Evolutionary conservation across 2,113 vertebrate genomes (phyloP).

Genomic region (Erpornis zantholeuca): DNA sequence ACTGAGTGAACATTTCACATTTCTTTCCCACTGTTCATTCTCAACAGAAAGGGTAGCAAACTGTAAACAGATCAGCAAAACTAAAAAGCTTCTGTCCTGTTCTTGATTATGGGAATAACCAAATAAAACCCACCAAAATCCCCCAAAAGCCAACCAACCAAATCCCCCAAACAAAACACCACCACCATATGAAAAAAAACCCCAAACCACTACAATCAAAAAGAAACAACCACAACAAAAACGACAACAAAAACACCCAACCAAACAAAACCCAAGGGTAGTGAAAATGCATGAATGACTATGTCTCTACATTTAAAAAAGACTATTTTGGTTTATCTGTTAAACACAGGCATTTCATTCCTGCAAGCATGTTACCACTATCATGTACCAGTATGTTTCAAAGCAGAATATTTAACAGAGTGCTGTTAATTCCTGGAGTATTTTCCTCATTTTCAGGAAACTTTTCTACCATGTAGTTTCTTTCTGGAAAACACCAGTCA

Average conservation of each 20-base stretch:
- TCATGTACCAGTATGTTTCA: background rate
- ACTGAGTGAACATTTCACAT: background rate
- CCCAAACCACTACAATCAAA: background rate
- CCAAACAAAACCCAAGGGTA: background rate
- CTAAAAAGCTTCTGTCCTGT: background rate
- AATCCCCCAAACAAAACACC: background rate
- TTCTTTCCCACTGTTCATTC: background rate
- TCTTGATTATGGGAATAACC: background rate
- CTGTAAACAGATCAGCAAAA: background rate
- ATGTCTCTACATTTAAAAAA: background rate
- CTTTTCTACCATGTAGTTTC: background rate
- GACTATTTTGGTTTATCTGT: background rate
- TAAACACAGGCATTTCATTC: background rate
- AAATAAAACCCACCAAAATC: fast-evolving
- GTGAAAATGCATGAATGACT: background rate
- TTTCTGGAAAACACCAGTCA: background rate
- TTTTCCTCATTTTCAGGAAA: background rate
- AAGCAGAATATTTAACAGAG: background rate
- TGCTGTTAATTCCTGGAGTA: background rate
- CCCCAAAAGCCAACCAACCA: background rate
- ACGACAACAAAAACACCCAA: background rate
- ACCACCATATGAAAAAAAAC: background rate
- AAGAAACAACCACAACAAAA: background rate
- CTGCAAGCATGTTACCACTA: background rate
- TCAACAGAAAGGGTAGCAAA: background rate